phyloP scores from a whole-genome alignment of 2,888 invertebrate genomes.

The Rambutsinella grinnellia region DNA sequence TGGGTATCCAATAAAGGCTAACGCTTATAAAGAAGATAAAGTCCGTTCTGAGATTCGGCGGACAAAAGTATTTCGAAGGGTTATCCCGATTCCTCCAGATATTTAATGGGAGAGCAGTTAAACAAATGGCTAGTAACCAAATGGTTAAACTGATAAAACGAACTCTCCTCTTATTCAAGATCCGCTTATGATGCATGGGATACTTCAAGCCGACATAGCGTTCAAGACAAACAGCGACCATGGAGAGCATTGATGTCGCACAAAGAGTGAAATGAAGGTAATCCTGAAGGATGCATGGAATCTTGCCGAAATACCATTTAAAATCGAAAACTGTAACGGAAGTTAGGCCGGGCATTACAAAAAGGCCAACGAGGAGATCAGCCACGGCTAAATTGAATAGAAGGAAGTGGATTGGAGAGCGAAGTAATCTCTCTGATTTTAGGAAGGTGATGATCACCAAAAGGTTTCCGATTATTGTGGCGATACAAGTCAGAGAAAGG shows the following conservation, averaged over 20 bases:
- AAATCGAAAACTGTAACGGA: neutral
- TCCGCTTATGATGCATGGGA: constrained; percentile 8
- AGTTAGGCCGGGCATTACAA: constrained; percentile 32
- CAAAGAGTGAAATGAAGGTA: constrained; percentile 13
- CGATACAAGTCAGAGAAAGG: no score
- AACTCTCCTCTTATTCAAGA: constrained; percentile 6
- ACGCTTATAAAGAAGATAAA: constrained; percentile 21
- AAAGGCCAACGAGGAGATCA: constrained; percentile 30
- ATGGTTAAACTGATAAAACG: no score
- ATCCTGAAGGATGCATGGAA: neutral
- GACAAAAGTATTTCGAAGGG: neutral
- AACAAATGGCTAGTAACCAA: no score
- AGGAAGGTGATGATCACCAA: no score
- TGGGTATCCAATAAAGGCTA: constrained; percentile 24
- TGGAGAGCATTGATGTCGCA: constrained; percentile 11
- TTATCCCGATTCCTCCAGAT: no score
- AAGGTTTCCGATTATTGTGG: no score
- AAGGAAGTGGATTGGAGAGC: constrained; percentile 89
- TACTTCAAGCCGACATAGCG: constrained; percentile 9
- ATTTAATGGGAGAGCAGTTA: no score
- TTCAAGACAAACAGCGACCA: constrained; percentile 9
- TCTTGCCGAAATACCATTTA: no score
- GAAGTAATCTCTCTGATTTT: constrained; percentile 91
- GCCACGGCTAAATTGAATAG: neutral
- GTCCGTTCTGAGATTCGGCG: neutral